These are phyloP conservation scores for Brevimyrus niger DNA, from an alignment of 2,113 vertebrate genomes.

Conservation along the genomic window DNA sequence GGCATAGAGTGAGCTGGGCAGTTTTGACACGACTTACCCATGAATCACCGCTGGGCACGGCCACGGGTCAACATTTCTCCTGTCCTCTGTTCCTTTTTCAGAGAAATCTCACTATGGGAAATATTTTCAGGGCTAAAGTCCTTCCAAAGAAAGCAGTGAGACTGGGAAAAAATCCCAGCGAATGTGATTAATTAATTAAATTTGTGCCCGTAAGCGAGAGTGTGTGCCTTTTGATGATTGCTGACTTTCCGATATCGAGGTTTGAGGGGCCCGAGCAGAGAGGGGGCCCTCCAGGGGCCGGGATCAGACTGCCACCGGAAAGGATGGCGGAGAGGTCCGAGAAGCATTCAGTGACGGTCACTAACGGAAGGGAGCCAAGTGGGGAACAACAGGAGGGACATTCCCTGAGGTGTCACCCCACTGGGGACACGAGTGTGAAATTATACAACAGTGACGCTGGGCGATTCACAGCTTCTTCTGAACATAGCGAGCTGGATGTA, in stretches of 20 bases:
- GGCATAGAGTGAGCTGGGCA: not conserved
- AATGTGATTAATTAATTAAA: slow-evolving; percentile 35
- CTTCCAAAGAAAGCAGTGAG: slow-evolving; percentile 27
- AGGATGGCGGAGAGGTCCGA: not conserved
- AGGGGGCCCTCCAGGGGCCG: not conserved
- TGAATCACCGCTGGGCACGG: not conserved
- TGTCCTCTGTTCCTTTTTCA: not conserved
- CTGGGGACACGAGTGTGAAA: not conserved
- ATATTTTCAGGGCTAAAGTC: slow-evolving; percentile 7
- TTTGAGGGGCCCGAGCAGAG: not conserved
- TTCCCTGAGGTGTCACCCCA: not conserved
- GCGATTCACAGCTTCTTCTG: not conserved
- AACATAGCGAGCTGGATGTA: not conserved
- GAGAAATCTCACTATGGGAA: slow-evolving; percentile 10
- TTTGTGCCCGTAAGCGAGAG: slow-evolving; percentile 24
- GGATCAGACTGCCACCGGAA: not conserved
- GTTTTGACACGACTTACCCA: not conserved
- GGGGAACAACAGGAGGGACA: not conserved
- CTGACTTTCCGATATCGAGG: slow-evolving; percentile 23
- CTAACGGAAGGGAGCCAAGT: not conserved
- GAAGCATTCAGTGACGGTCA: not conserved
- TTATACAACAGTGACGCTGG: not conserved
- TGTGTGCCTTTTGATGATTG: slow-evolving; percentile 32
- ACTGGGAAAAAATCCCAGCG: slow-evolving; percentile 23
- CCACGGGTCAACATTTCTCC: not conserved